A percentile compares a stretch with the other conserved stretches of the same genome.
phyloP scores from a whole-genome alignment of 1,140 invertebrate species.

The Achroia grisella region DNA sequence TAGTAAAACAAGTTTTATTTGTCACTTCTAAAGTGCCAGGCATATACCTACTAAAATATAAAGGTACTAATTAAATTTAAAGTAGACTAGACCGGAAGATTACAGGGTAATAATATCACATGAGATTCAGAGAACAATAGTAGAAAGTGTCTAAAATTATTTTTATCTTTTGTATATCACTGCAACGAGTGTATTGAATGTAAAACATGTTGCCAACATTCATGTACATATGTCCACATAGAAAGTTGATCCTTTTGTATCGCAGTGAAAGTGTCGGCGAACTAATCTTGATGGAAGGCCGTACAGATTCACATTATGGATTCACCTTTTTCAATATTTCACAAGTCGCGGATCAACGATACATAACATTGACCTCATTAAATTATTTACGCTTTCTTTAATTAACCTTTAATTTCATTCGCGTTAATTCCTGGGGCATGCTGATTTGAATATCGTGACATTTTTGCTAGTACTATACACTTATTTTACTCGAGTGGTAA shows the following conservation, averaged over 20 bases:
- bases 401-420: constrained; percentile 1
- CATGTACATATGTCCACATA: constrained; percentile 20
- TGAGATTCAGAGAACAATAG: constrained; percentile 25
- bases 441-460: no score
- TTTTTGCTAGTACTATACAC: no score
- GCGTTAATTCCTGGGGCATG: neutral
- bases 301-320: constrained; percentile 14
- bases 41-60: no score
- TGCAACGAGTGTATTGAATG: constrained; percentile 26
- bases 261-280: constrained; percentile 38
- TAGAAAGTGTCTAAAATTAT: constrained; percentile 21
- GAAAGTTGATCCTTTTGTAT: constrained; percentile 61
- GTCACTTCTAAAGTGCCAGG: no score
- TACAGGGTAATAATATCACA: neutral
- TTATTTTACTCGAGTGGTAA: no score
- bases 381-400: constrained; percentile 27
- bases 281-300: constrained; percentile 28
- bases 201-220: constrained; percentile 22
- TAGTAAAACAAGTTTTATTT: no score
- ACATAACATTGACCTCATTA: neutral
- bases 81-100: no score
- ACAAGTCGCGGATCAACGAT: neutral
- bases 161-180: constrained; percentile 8
- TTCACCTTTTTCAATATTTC: constrained; percentile 9
- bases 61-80: no score